Base-by-base conservation (phyloP, 1,140 invertebrate genomes). In the Asobara japonica region DNA sequence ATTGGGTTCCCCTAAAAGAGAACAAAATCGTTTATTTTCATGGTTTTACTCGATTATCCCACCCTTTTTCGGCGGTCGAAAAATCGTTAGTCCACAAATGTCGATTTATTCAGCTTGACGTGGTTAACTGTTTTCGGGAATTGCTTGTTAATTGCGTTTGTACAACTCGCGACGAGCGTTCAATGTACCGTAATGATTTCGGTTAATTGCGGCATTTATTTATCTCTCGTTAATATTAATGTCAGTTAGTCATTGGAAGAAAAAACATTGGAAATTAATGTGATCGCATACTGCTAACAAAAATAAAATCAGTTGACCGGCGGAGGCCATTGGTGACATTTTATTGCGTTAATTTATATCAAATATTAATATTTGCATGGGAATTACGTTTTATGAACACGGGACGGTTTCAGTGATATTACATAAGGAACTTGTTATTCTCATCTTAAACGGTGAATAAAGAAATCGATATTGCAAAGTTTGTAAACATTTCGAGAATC, bases 11-110 rank as follows among this genome's bases (percentile, higher is more conserved):
- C 22, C 18, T 13, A 18, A 56, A 10, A 22, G 51, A 25, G 22
- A 10, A 27, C 51, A 56, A 51, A 18, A 6, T 18, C 18, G 20
- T 25, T 56, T 56, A 56, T 22, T 56, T 16, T 56, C 51, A 56
- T 56, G 22, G 51, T 56, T 56, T 25, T 27, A 56, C 25, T 56
- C 22, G 41, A 56, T 56, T 56, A 56, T 27, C 41, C 41, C 41
- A 16, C 41, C 41, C 41, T 16, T 45, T n/a, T 16, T 16, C 41
- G 4, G 41, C 18, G 41, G 13, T 16, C n/a, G 41, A 16, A 2
- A 45, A 45, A 45, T 45, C 18, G 41, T 45, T 45, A 16, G 5
- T 16, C 41, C 41, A 45, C 18, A 16, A 45, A 45, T 45, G 41
- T 45, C 41, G n/a, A 3, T 45, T 18, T 45, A 45, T 45, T 45